Evolutionary conservation across 2,888 invertebrate genomes (phyloP), one percentile per base, ranked within the genome.

Genomic region (Steromphala cineraria): DNA sequence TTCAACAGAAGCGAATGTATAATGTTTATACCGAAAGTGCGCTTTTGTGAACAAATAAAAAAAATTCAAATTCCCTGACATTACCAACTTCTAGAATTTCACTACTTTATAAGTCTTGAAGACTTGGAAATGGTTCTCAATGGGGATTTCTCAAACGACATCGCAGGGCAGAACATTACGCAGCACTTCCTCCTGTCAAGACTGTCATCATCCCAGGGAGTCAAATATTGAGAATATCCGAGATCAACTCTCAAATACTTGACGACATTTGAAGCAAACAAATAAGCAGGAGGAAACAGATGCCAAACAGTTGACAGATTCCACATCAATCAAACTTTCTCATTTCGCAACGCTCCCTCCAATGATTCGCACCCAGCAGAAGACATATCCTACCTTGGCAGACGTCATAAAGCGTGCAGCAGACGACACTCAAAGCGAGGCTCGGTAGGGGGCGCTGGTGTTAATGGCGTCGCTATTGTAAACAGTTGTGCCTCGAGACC

Each of bases 401-500:
- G 71, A 71, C 71, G 31, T 36, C 36, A 71, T 71, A 71, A 71
- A 71, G 71, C 71, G 71, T 71, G 71, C 71, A 71, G 40, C 71
- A 71, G 71, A 71, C 71, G 71, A 71, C 71, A 40, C 40, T 71
- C 36, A 71, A 19, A 40, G 71, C 40, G 40, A 10, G 15, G 36
- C 71, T 31, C 71, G 71, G 71, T 40, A 71, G 71, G 71, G 28
- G 71, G 40, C 71, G 71, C 71, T 36, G 71, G 10, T 31, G 36
- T 17, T 36, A 71, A 31, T 71, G 71, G 31, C 71, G 17, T 31
- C 36, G 71, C 36, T 19, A 71, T 71, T 71, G 40, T 71, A 31
- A 31, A 31, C 71, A 36, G 36, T 71, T 71, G 71, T 71, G 28
- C 62, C 62, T 62, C 62, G 4, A 28, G 62, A 62, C 24, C 13